Evolutionary conservation across 2,888 invertebrate genomes (phyloP), one percentile per base, ranked within the genome.

Genomic region (Nycteola revayana): DNA sequence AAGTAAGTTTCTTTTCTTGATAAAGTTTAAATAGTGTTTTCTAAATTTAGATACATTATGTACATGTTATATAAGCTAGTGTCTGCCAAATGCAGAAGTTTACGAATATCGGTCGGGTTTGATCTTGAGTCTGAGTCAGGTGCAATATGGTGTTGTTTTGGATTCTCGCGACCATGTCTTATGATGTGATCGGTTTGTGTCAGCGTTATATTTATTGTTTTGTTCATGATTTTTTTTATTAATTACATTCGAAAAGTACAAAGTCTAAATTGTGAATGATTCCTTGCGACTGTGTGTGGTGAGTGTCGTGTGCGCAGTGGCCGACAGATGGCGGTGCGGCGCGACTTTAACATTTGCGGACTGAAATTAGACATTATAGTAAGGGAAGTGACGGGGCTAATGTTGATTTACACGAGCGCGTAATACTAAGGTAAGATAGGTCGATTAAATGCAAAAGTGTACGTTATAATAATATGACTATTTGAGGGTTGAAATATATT

Each of bases 11-110:
- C 51, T 71, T 78, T 73, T 61, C 53, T 51, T 63, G 54, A 63
- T 65, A 65, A 63, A 69, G 49, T 71, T 74, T 70, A 73, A 69
- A 66, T 72, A 73, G 72, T 66, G 68, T 75, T 72, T 76, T 75
- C 68, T 76, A 77, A 73, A 67, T 64, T 63, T 71, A 73, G 62
- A 66, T 72, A 71, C 66, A 63, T 68, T 66, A 68, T 66, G 70
- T 72, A 68, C 60, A 63, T 68, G 64, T 72, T 72, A 69, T 61
- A 29, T 77, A 69, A 72, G 66, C 56, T 69, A 69, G 59, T 48
- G 46, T 68, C 69, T 72, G 73, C 63, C 59, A 60, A 64, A 61
- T 61, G 74, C 72, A 66, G 68, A 62, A 42, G 53, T 58, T 59
- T 63, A 63, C 58, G 56, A 68, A 53, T 49, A 59, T 60, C 53